Evolutionary conservation across 1,140 invertebrate species (phyloP).

Genomic region (Diploscapter pachys): DNA sequence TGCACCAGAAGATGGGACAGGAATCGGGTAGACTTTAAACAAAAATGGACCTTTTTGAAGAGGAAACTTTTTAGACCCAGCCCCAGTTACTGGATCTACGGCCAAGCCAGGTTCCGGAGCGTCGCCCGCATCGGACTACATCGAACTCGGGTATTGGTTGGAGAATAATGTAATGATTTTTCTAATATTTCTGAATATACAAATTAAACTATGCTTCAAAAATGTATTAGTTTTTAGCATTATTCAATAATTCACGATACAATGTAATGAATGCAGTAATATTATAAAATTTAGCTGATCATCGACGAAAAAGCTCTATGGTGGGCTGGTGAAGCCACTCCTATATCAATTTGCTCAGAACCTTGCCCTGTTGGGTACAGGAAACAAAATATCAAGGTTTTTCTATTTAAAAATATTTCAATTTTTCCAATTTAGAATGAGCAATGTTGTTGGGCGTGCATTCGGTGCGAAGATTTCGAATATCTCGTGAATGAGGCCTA

Average conservation of each 20-base stretch:
- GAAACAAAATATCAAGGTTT: slow-evolving; percentile 57
- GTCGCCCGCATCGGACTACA: slow-evolving; percentile 66
- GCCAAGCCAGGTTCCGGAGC: slow-evolving; percentile 13
- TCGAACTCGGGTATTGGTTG: slow-evolving; percentile 68
- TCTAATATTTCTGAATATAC: slow-evolving; percentile 1
- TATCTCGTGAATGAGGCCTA: slow-evolving; percentile 66
- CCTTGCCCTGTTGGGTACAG: slow-evolving; percentile 63
- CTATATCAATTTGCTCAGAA: slow-evolving; percentile 68
- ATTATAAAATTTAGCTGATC: slow-evolving; percentile 49
- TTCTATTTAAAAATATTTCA: slow-evolving; percentile 10
- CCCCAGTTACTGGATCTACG: no score
- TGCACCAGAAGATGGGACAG: no score
- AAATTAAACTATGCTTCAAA: no score
- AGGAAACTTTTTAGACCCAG: no score
- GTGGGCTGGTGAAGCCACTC: slow-evolving; percentile 55
- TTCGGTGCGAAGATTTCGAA: slow-evolving; percentile 67
- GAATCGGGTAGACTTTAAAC: slow-evolving; percentile 8
- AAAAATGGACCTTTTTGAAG: no score
- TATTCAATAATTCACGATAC: no score
- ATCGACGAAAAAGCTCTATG: slow-evolving; percentile 53
- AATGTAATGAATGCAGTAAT: no score
- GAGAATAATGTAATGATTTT: slow-evolving; percentile 56
- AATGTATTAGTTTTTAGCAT: no score
- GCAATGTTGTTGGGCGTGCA: slow-evolving; percentile 62
- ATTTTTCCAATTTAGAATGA: slow-evolving; percentile 48